Base-by-base conservation (phyloP, 2,888 invertebrate genomes). In the Camptogramma bilineatum region DNA sequence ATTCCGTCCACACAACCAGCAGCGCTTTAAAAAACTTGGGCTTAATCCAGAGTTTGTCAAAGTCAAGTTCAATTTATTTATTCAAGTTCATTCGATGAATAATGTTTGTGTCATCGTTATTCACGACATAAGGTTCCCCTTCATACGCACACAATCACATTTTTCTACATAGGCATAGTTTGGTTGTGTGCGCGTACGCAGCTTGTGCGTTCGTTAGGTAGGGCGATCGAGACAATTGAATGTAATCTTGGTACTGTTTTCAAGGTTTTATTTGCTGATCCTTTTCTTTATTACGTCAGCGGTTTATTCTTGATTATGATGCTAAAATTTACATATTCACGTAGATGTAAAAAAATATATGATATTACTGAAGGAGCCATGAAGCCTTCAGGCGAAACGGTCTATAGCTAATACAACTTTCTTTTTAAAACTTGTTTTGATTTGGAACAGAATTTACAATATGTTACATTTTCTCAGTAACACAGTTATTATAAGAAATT, bases 191-290 rank as follows among this genome's bases (percentile, higher is more conserved):
- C 72, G 65, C 53, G 17, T 13, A 58, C 70, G 62, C 78, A 67
- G 44, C 72, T 67, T 63, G 76, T 68, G 71, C 70, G 81, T 79
- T 81, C 76, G 79, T 79, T 80, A 77, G 70, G 68, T 68, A 71
- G 75, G 73, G 72, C 73, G 74, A 68, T 74, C 73, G 77, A 83
- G 84, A 81, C 85, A 84, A 81, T 82, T 80, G 78, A 71, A 58
- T 56, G 65, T 66, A 66, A 71, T 73, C 71, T 70, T 64, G 55
- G 64, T 71, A 68, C 71, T 72, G 71, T 77, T 64, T 81, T 82
- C 90, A 90, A 89, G 90, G 89, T 80, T 87, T 78, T 82, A 73
- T 78, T 78, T 83, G 83, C 83, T 82, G 82, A 82, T 81, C 74
- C 79, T 81, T 78, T 75, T 80, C 76, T 78, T 73, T 70, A 73